These are phyloP conservation scores for Helarctos malayanus DNA, from an alignment of 2,797 vertebrate species.

Conservation along the genomic window DNA sequence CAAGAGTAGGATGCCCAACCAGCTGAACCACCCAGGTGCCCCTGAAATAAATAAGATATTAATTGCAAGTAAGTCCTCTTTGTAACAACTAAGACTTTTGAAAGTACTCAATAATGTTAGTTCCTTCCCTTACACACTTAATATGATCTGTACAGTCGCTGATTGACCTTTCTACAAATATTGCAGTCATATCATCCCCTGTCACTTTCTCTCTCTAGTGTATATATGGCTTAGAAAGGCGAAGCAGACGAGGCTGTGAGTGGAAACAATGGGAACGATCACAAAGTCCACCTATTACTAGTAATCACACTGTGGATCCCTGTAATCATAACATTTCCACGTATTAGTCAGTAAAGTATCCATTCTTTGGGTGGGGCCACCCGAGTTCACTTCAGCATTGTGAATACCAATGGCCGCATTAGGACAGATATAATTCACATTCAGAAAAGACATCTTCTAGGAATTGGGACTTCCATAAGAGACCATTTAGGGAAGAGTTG, in stretches of 20 bases:
- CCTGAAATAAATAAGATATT: background rate
- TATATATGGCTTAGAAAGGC: background rate
- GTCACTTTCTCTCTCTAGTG: background rate
- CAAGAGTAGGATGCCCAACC: background rate
- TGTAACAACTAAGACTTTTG: background rate
- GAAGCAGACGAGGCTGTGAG: background rate
- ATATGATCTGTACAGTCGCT: background rate
- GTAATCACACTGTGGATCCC: rapidly evolving
- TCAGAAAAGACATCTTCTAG: background rate
- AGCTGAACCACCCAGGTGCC: background rate
- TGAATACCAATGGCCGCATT: background rate
- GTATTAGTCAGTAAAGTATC: background rate
- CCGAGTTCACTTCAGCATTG: background rate
- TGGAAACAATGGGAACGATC: background rate
- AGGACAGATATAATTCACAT: background rate
- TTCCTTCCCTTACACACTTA: background rate
- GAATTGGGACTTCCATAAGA: background rate
- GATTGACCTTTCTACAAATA: background rate
- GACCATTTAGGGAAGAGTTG: background rate
- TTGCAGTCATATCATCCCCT: background rate
- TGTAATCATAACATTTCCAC: background rate
- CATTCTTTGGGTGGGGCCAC: background rate
- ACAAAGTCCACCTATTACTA: background rate
- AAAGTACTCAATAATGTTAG: background rate
- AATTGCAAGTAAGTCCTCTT: background rate